Evolutionary conservation across 2,888 invertebrate species (phyloP), one percentile per base, ranked within the genome.

Genomic region (Podabrus alpinus): DNA sequence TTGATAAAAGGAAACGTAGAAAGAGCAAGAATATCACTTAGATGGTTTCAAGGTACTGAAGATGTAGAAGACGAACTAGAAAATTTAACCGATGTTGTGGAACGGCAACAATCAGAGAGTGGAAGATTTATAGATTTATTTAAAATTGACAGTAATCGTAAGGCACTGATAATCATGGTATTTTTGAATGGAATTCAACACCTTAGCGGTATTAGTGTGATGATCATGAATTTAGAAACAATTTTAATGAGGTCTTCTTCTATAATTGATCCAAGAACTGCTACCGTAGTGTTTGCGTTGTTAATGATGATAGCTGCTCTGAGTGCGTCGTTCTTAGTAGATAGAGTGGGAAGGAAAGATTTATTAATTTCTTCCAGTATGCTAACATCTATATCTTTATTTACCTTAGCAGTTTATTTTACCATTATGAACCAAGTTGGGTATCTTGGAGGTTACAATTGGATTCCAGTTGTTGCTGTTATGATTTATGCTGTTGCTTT

Each of bases 41-140:
- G 88, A 79, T 89, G 88, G 83, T 85, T 93, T 69, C 88, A 92
- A 75, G 89, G 89, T 64, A 88, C 89, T 76, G 79, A 81, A 1
- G 83, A 87, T 66, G 81, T 83, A 1, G 90, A 92, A 79, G 88
- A 88, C 76, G 89, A 89, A 79, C 74, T 87, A 64, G 81, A 83
- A 45, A 69, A 79, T 59, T 81, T 86, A 76, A 73, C 78, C 9
- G 68, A 77, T 13, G 79, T 78, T 9, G 82, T 85, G 15, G 76
- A 82, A 24, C 69, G 75, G 85, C 86, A 86, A 91, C 64, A 62
- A 11, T 62, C 16, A 10, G 67, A 90, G 80, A 86, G 84, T 80
- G 89, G 89, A 15, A 87, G 88, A 1, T 88, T 89, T 87, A 81
- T 86, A 69, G 90, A 91, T 81, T 84, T 91, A 60, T 80, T 91